These are phyloP conservation scores for Dryococelus australis DNA, from an alignment of 2,888 invertebrate genomes.

Conservation along the genomic window DNA sequence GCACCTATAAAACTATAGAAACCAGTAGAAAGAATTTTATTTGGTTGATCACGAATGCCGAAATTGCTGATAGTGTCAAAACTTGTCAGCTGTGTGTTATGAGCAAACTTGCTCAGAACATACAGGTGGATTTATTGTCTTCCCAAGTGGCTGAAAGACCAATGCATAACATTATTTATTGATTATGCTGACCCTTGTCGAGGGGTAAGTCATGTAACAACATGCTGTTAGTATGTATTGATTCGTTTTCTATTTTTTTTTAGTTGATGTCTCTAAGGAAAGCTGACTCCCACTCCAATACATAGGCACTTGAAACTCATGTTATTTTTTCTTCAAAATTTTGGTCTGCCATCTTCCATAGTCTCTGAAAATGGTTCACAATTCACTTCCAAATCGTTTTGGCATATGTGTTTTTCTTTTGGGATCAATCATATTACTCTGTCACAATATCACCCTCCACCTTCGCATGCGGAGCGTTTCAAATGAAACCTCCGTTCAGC, in stretches of 20 bases:
- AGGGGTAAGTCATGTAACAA: not conserved
- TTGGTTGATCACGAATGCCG: too few species aligned
- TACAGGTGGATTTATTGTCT: not conserved
- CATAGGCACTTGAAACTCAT: not conserved
- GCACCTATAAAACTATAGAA: too few species aligned
- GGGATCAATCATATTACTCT: not conserved
- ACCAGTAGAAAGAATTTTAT: too few species aligned
- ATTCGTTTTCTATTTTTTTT: not conserved
- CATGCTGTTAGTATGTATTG: not conserved
- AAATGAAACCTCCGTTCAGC: not conserved
- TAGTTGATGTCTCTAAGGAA: not conserved
- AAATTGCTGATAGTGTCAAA: too few species aligned
- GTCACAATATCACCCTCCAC: not conserved
- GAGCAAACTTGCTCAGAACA: too few species aligned
- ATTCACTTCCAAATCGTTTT: not conserved
- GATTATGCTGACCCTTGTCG: not conserved
- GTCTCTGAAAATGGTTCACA: not conserved
- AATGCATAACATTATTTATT: not conserved
- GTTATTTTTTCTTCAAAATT: not conserved
- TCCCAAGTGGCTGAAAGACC: not conserved
- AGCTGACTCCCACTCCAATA: not conserved
- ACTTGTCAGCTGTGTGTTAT: too few species aligned
- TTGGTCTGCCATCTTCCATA: not conserved
- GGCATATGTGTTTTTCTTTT: slow-evolving; percentile 4
- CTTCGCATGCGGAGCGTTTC: not conserved